These are phyloP conservation scores for Epinephelus fuscoguttatus DNA, from an alignment of 2,113 vertebrate species.

Conservation along the genomic window DNA sequence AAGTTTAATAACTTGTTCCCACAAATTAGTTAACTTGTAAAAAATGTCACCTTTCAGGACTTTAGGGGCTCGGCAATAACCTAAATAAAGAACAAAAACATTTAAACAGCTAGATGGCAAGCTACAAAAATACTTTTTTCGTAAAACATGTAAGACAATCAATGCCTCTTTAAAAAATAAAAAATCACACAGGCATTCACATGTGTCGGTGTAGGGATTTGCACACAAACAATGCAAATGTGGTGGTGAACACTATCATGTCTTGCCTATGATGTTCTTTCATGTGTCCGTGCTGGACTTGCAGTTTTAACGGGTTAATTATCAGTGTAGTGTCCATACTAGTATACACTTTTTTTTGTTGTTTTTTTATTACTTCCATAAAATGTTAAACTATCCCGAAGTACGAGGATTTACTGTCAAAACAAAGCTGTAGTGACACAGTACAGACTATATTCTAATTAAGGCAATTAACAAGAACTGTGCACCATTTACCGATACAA, in stretches of 20 bases:
- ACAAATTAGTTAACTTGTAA: no score
- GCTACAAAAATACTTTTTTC: conserved; percentile 49
- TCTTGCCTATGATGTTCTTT: not conserved
- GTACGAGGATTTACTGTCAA: conserved; percentile 30
- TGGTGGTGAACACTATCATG: conserved; percentile 9
- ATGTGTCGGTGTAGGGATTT: conserved; percentile 47
- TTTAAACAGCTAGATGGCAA: conserved; percentile 31
- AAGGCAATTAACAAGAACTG: conserved; percentile 76
- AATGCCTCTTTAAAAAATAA: conserved; percentile 15
- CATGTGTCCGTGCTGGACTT: not conserved
- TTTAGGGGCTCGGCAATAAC: no score
- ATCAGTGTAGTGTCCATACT: conserved; percentile 23
- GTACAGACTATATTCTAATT: conserved; percentile 63
- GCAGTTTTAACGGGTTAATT: conserved; percentile 3
- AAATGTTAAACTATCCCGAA: conserved; percentile 32
- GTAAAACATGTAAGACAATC: conserved; percentile 26
- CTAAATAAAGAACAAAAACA: conserved; percentile 37
- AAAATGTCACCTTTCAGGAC: no score
- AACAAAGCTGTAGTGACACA: conserved; percentile 38
- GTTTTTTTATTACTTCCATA: conserved; percentile 7
- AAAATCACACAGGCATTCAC: conserved; percentile 50
- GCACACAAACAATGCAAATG: conserved; percentile 1
- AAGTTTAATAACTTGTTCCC: no score
- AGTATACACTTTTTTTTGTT: not conserved
- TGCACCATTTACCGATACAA: conserved; percentile 38